phyloP scores from a whole-genome alignment of 2,888 invertebrate genomes.

The Eupithecia insigniata region DNA sequence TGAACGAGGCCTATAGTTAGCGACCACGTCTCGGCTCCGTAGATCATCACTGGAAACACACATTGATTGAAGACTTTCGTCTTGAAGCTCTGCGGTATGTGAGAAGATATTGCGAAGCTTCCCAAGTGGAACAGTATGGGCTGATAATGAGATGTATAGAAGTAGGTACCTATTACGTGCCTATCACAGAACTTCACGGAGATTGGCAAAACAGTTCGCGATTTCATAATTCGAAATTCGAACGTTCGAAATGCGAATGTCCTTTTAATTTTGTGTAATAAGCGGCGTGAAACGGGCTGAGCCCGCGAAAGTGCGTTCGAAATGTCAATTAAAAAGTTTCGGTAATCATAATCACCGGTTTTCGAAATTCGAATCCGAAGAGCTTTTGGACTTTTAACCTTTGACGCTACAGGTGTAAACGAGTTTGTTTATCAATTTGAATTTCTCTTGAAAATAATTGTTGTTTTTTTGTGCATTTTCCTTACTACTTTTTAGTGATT shows the following conservation, averaged over 20 bases:
- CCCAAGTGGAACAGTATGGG: too few species aligned
- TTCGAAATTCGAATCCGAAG: slow-evolving; percentile 29
- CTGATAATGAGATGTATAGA: too few species aligned
- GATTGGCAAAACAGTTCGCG: background rate
- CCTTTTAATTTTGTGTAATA: slow-evolving; percentile 54
- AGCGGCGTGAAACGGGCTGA: slow-evolving; percentile 29
- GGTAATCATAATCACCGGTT: slow-evolving; percentile 41
- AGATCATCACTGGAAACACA: too few species aligned
- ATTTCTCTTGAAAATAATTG: background rate
- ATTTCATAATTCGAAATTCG: slow-evolving; percentile 33
- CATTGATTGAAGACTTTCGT: too few species aligned
- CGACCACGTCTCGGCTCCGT: too few species aligned
- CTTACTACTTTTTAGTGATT: background rate
- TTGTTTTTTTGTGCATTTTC: background rate
- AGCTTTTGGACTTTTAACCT: slow-evolving; percentile 17
- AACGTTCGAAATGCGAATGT: slow-evolving; percentile 48
- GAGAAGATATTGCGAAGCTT: too few species aligned
- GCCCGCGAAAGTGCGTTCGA: slow-evolving; percentile 53
- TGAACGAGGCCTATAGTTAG: too few species aligned
- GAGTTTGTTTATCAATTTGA: slow-evolving; percentile 1
- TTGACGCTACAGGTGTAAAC: background rate
- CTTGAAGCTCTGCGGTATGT: too few species aligned
- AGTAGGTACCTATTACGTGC: background rate
- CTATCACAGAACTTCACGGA: slow-evolving; percentile 3
- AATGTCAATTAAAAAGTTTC: slow-evolving; percentile 53